Evolutionary conservation across 2,888 invertebrate species (phyloP), one percentile per base, ranked within the genome.

Genomic region (Rhagium mordax): DNA sequence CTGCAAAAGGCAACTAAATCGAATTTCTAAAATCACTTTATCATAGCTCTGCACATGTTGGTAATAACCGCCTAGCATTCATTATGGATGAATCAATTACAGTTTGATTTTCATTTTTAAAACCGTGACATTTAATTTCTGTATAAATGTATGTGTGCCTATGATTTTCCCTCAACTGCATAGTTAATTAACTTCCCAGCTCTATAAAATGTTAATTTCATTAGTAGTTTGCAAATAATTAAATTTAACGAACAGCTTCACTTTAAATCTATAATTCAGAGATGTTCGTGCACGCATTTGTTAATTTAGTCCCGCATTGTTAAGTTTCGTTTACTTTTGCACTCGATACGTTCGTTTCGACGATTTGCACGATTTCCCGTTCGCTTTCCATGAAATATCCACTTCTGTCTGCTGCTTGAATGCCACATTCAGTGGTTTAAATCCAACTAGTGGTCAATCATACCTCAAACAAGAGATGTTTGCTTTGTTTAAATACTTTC

Each of bases 281-380:
- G 55, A 55, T 55, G 24, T 55, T 55, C n/a, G 27, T 59, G 59
- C 33, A 20, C 27, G 18, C 64, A 51, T 51, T 64, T 51, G 51
- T 27, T 64, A 64, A 64, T 64, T 64, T 64, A 27, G 10, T 8
- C 13, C 6, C 20, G 49, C 64, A 51, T 49, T 64, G 64, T 64
- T 24, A 49, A 16, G 15, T 51, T 16, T 15, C 7, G 64, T 64
- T 64, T 64, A 49, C 64, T 27, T 27, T 49, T 51, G 64, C 64
- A 49, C 49, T 64, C 49, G 27, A 64, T 51, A 59, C 55, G 24
- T 59, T 16, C 27, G 51, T 49, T 64, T 24, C 18, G 51, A 16
- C 16, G 62, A 64, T 64, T 64, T 27, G 2, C n/a, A 10, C 5
- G 48, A 20, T 10, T 20, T 62, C n/a, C 62, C 48, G 20, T 62